These are phyloP conservation scores for Microctenopoma stevenorrisi DNA, from an alignment of 2,797 vertebrate species.

Conservation along the genomic window DNA sequence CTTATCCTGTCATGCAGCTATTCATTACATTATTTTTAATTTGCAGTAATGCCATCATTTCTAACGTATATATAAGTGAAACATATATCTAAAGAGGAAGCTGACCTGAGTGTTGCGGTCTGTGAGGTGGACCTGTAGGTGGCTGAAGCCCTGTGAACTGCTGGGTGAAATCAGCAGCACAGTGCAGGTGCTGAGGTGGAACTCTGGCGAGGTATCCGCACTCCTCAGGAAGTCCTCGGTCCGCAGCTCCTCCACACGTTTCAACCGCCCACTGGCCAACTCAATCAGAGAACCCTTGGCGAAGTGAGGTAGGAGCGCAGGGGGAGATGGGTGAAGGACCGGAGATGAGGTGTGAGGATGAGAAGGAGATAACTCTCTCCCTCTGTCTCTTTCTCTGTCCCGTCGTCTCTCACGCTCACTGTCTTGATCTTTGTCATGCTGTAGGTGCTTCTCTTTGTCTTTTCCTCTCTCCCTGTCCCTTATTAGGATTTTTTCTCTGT, in stretches of 20 bases:
- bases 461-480: constrained; percentile 64
- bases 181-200: constrained; percentile 87
- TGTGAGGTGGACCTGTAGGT: constrained; percentile 85
- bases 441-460: constrained; percentile 71
- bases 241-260: constrained; percentile 84
- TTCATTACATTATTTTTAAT: not conserved
- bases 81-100: not conserved
- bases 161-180: constrained; percentile 81
- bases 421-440: constrained; percentile 71
- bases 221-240: constrained; percentile 86
- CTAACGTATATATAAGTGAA: constrained; percentile 3
- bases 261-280: constrained; percentile 82
- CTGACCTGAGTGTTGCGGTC: constrained; percentile 88
- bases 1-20: constrained; percentile 1
- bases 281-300: constrained; percentile 87
- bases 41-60: not conserved
- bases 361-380: constrained; percentile 65
- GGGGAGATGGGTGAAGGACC: constrained; percentile 63
- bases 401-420: constrained; percentile 61
- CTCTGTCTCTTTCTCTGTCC: constrained; percentile 64
- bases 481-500: constrained; percentile 53
- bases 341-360: constrained; percentile 55
- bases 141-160: constrained; percentile 80
- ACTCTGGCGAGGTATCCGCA: constrained; percentile 83
- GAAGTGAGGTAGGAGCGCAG: constrained; percentile 88